Evolutionary conservation across 2,797 vertebrate species (phyloP), one percentile per base, ranked within the genome.

Genomic region (Clamator glandarius): DNA sequence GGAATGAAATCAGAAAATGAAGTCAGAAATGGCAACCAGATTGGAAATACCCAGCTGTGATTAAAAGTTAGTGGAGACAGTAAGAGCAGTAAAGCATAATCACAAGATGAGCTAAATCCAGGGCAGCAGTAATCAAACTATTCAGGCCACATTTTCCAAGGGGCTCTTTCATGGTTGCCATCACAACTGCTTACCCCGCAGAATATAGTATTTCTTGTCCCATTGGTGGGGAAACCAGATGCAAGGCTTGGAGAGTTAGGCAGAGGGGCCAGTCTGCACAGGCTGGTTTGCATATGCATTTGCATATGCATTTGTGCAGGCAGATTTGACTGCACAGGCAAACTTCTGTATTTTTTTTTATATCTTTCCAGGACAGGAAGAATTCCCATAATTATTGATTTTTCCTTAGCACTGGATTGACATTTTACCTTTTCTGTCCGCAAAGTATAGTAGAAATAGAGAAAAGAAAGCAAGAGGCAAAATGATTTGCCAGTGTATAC

Each of bases 1-100:
- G 21, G 46, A 48, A 48, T 23, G 20, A 48, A 48, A 48, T 48
- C 46, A 48, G 46, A 48, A 48, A 48, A 48, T 48, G 29, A 84
- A 92, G 79, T 64, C 63, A 92, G 91, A 96, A 96, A 96, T 48
- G 86, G 74, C 77, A 94, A 57, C 20, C 78, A 69, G 58, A 85
- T 33, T 83, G 73, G 80, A 95, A 94, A 68, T 48, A 70, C 57
- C 90, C 76, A 62, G 25, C 33, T 59, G 51, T 90, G 69, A 96
- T 92, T 90, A 90, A 94, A 92, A 89, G 50, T 89, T 82, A 79
- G 61, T 54, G 42, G 74, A 92, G 51, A 42, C n/a, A 73, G 36
- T 57, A 88, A 58, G 46, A 88, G 19, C 0, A 0, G 85, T 75
- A 93, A 89, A 87, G 31, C 33, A 74, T 46, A 82, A 84, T 84